Conservation (phyloP, 2,113 vertebrate genomes). For the Pygoscelis adeliae region DNA sequence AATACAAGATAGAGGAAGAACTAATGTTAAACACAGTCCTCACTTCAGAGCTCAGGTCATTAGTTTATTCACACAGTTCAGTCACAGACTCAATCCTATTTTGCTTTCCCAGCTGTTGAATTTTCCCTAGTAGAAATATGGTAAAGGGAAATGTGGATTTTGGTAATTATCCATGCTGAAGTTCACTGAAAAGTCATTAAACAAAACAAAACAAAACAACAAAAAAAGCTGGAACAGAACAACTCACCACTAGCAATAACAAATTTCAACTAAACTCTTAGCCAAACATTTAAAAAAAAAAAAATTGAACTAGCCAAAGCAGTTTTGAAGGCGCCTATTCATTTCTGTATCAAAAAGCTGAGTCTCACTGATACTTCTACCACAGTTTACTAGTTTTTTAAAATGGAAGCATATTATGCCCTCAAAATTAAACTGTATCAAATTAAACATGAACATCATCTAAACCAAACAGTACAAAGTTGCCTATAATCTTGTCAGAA, state of each 20-base stretch:
- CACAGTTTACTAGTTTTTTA: background rate
- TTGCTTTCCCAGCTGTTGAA: background rate
- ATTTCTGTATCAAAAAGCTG: background rate
- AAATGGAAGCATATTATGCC: background rate
- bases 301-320: background rate
- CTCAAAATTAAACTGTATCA: background rate
- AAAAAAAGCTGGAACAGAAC: background rate
- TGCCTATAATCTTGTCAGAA: background rate
- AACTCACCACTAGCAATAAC: background rate
- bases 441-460: background rate
- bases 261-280: background rate
- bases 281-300: background rate
- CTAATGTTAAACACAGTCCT: background rate
- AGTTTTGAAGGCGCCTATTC: background rate
- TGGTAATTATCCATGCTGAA: background rate
- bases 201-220: background rate
- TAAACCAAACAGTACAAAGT: background rate
- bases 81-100: background rate
- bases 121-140: background rate
- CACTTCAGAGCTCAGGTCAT: background rate
- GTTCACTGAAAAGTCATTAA: background rate
- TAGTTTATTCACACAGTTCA: background rate
- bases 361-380: background rate
- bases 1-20: background rate
- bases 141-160: background rate